These are phyloP conservation scores for Margarornis squamiger DNA, from an alignment of 2,797 vertebrate genomes.

Conservation along the genomic window DNA sequence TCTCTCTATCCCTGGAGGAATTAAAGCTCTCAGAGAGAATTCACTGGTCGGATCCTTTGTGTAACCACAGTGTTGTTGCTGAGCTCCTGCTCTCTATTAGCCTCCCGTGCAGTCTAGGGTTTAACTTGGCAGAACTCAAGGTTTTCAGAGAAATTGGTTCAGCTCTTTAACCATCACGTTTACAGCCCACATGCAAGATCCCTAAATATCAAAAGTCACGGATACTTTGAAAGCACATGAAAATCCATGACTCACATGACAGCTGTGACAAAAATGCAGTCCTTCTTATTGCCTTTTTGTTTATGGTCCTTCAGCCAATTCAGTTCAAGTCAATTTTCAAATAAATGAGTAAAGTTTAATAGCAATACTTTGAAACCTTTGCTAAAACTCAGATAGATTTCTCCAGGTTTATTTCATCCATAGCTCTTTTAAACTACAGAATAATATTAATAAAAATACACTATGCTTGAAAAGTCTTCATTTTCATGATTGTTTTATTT, in stretches of 20 bases:
- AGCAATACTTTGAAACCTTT: neutral
- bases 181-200: conserved; percentile 59
- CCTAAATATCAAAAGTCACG: conserved; percentile 54
- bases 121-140: conserved; percentile 61
- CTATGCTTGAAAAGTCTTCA: neutral
- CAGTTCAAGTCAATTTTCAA: neutral
- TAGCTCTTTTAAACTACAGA: neutral
- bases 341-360: neutral
- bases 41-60: conserved; percentile 51
- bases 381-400: neutral
- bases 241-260: conserved; percentile 37
- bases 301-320: neutral
- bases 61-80: conserved; percentile 62
- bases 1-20: conserved; percentile 47
- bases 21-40: conserved; percentile 56
- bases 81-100: conserved; percentile 61
- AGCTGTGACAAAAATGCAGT: conserved; percentile 49
- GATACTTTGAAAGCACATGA: conserved; percentile 45
- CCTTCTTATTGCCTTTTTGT: conserved; percentile 1
- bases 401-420: neutral
- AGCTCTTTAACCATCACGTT: conserved; percentile 55
- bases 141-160: conserved; percentile 67
- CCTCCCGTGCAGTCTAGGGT: conserved; percentile 44
- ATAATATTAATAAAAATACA: neutral
- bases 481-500: neutral